Base-by-base conservation (phyloP, 2,888 invertebrate species). In the Tromatobia lineatoria region DNA sequence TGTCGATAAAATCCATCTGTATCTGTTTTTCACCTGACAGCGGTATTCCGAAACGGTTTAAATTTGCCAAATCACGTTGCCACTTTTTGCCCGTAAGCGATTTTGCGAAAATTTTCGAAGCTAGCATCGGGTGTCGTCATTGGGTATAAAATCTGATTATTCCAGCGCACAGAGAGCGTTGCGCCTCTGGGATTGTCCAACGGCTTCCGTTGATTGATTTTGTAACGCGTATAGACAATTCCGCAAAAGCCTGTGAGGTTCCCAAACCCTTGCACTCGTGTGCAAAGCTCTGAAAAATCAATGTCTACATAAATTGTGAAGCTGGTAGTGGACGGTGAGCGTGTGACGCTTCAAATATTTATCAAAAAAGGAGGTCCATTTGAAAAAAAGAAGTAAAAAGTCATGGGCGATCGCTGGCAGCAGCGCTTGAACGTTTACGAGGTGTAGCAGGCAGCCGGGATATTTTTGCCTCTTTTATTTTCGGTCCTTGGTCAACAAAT, bases 151-250 rank as follows among this genome's bases (percentile, higher is more conserved):
- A 74, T 74, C 52, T 69, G 74, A 80, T 80, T 75, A 69, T 59
- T 34, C 8, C 75, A 38, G 15, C 45, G 67, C 45, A 42, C 47
- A 47, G 8, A 15, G 29, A 25, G 18, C 29, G 66, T 20, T 42
- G 64, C 10, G 54, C 71, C 20, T 67, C 34, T 11, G 34, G 47
- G 54, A 80, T 80, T 79, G 66, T 66, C 13, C 52, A 74, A 47
- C 45, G 18, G 18, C 59, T 25, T 45, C 25, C 74, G 50, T 61
- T 80, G 74, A 75, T 80, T 80, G 80, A 74, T 80, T 69, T 69
- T 75, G 67, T 74, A 80, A 80, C 74, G 59, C 50, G 57, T 38
- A 57, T 69, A 38, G 47, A 75, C 29, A 54, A 50, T 74, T 64
- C 57, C n/a, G 66, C 18, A 45, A 76, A 76, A 70, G 47, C 15